Evolutionary conservation across 1,140 invertebrate species (phyloP), one percentile per base, ranked within the genome.

Genomic region (Drosophila serrata): DNA sequence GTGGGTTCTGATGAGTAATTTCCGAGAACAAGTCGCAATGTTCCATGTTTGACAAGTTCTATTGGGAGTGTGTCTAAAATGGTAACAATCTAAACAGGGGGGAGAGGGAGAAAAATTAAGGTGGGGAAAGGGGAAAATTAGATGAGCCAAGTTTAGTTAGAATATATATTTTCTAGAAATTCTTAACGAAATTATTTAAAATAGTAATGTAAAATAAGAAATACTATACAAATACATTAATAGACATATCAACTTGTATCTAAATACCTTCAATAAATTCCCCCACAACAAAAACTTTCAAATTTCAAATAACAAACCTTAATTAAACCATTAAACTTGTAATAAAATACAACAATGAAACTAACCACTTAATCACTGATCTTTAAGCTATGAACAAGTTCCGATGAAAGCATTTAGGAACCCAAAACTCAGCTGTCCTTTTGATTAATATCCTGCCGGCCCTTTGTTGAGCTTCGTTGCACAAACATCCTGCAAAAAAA

Each of bases 1-100:
- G 39, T 15, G 35, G 39, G 24, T 24, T n/a, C 75, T 76, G 81
- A 82, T 88, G 82, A 88, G 79, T 88, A 88, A 88, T 82, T 87
- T 86, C 75, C 82, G 48, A 82, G 70, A 82, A 87, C 84, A 87
- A 82, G 68, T 43, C 72, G 27, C 60, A 70, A 69, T 82, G 61
- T 48, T 46, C 55, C 62, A 56, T 67, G 51, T 58, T 40, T 40
- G 37, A 76, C 61, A 76, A 58, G 51, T 70, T 39, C 46, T 17
- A 68, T 68, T 72, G 68, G 46, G 39, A 72, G 65, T 72, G 73
- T 60, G 67, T 73, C 61, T 37, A 61, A 61, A 73, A 53, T 27
- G 17, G 24, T 13, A 12, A 29, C n/a, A 17, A 29, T 4, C 27
- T n/a, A n/a, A n/a, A n/a, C 2, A 0, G 5, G 27, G 6, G 8